Evolutionary conservation across 2,113 vertebrate species (phyloP).

Genomic region (Pycnonotus jocosus): DNA sequence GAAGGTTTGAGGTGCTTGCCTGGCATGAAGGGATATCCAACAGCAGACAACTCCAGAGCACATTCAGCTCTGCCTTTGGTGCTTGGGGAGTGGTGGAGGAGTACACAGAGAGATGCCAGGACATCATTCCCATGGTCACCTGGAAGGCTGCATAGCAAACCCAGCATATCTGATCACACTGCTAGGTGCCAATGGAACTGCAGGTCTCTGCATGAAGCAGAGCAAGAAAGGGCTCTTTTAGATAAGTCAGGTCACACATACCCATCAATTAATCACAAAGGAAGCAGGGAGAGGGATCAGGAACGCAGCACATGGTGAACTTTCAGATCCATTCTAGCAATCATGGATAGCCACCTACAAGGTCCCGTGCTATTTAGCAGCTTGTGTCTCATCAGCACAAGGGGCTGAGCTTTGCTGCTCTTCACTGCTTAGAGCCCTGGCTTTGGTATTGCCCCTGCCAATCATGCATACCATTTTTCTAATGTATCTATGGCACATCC

Average conservation of each 20-base stretch:
- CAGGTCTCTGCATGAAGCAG: neutral
- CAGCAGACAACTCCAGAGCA: neutral
- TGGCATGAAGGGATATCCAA: neutral
- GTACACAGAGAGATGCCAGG: neutral
- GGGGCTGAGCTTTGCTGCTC: neutral
- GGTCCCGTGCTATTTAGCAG: neutral
- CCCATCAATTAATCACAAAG: neutral
- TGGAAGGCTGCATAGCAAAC: neutral
- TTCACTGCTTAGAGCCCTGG: neutral
- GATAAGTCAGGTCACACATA: neutral
- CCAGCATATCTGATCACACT: neutral
- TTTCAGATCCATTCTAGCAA: neutral
- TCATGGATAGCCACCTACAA: neutral
- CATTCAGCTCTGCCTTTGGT: neutral
- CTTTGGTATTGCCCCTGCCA: neutral
- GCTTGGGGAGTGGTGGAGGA: neutral
- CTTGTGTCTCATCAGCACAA: fast-evolving
- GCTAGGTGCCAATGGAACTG: neutral
- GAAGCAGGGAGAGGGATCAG: neutral
- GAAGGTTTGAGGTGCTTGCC: neutral
- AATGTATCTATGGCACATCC: neutral
- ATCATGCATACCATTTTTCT: neutral
- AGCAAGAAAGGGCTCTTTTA: neutral
- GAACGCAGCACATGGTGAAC: neutral
- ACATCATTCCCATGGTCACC: neutral